phyloP scores from a whole-genome alignment of 2,113 vertebrate species.

The Prochilodus magdalenae region DNA sequence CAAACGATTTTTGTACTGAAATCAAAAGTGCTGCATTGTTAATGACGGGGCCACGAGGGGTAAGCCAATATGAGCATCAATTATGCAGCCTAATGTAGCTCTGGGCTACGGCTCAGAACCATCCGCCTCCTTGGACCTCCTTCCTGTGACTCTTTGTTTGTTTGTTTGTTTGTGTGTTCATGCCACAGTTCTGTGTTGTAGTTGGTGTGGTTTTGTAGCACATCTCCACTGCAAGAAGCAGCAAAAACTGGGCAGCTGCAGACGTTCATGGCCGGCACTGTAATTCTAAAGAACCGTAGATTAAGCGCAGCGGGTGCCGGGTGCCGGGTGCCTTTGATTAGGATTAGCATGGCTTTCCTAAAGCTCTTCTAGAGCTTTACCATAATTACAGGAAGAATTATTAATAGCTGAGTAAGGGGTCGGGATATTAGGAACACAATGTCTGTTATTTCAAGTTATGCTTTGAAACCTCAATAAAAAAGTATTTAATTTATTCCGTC shows the following conservation, averaged over 20 bases:
- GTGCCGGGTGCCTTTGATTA: neutral
- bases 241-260: too few species aligned
- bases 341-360: neutral
- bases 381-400: neutral
- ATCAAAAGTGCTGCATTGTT: constrained; percentile 24
- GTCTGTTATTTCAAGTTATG: too few species aligned
- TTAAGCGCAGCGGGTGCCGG: neutral
- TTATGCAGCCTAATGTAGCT: constrained; percentile 27
- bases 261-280: neutral
- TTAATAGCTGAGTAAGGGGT: neutral
- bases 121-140: constrained; percentile 6
- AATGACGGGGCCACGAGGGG: constrained; percentile 7
- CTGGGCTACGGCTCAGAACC: neutral
- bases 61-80: constrained; percentile 26
- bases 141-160: neutral
- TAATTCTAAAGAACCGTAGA: neutral
- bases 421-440: too few species aligned
- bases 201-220: neutral
- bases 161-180: neutral
- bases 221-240: too few species aligned
- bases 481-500: too few species aligned
- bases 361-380: neutral
- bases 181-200: neutral
- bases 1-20: neutral
- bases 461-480: too few species aligned